phyloP scores from a whole-genome alignment of 2,797 vertebrate species.

The Mormyrus hasselquistii region DNA sequence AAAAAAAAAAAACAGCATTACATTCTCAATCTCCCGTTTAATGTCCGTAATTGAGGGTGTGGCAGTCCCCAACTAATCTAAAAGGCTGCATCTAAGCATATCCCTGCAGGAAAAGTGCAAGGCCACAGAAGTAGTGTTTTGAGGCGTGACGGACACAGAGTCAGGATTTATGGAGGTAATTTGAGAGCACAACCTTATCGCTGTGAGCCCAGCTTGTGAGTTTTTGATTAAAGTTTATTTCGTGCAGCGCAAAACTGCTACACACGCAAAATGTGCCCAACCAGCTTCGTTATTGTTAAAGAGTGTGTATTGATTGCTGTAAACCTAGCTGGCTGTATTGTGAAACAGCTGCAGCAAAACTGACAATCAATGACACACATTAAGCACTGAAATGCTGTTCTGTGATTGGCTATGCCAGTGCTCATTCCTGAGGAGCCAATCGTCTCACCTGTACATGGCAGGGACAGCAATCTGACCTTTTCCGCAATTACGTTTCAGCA shows the following conservation, averaged over 20 bases:
- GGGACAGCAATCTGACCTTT: background rate
- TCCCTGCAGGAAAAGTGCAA: background rate
- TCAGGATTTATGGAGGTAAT: conserved; percentile 4
- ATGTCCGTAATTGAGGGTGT: background rate
- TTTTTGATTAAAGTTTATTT: background rate
- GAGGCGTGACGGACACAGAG: background rate
- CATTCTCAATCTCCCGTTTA: background rate
- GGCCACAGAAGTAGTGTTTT: background rate
- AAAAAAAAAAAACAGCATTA: background rate
- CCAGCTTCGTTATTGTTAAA: background rate
- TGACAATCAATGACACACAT: background rate
- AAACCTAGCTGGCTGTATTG: background rate
- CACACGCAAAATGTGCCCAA: background rate
- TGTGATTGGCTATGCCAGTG: background rate
- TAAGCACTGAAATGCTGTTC: background rate
- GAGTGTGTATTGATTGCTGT: background rate
- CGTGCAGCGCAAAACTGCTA: background rate
- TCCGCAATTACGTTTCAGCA: background rate
- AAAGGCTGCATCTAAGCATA: background rate
- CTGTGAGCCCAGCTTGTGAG: background rate
- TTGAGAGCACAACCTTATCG: background rate
- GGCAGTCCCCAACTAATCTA: background rate
- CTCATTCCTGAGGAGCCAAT: background rate
- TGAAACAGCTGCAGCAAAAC: background rate
- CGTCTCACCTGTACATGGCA: background rate